Evolutionary conservation across 2,888 invertebrate species (phyloP), one percentile per base, ranked within the genome.

Genomic region (Patella ulyssiponensis): DNA sequence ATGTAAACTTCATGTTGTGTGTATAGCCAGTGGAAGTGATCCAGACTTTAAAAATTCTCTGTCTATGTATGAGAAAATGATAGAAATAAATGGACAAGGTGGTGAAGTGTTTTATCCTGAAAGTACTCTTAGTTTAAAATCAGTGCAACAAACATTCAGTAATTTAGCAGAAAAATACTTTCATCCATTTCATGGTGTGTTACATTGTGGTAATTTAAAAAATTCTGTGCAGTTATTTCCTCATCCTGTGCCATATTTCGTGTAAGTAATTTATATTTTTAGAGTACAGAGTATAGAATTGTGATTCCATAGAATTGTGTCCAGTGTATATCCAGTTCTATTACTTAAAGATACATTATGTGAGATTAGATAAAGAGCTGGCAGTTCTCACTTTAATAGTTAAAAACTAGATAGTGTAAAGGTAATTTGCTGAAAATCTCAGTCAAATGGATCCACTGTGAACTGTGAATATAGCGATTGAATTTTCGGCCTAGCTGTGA

Each of bases 21-120:
- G 92, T 78, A 86, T 93, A 14, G 88, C 89, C 72, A 88, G 89
- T 78, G 88, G 89, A 12, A 86, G 85, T 77, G 92, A 93, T 71
- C 83, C 91, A 7, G 88, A 88, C 51, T 81, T 92, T 7, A 88
- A 88, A 79, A 86, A 91, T 92, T 94, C 95, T 23, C 93, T 95
- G 91, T 94, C 95, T 11, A 91, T 95, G 11, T 96, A 96, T 91
- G 95, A 97, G 90, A 94, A 95, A 90, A 93, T 97, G 64, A 94
- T 96, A 69, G 96, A 97, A 86, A 91, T 95, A 27, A 95, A 95
- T 70, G 82, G 72, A 20, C 94, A 82, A 79, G 93, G 94, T 79
- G 93, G 92, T 77, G 91, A 92, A 52, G 87, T 94, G 1, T 89
- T 86, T 82, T 76, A 88, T 12, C 89, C 90, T 52, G 90, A 92